Percentiles rank a stretch among this genome's conserved stretches.
Evolutionary conservation across 2,888 invertebrate genomes (phyloP).

Genomic region (Microdon myrmicae): DNA sequence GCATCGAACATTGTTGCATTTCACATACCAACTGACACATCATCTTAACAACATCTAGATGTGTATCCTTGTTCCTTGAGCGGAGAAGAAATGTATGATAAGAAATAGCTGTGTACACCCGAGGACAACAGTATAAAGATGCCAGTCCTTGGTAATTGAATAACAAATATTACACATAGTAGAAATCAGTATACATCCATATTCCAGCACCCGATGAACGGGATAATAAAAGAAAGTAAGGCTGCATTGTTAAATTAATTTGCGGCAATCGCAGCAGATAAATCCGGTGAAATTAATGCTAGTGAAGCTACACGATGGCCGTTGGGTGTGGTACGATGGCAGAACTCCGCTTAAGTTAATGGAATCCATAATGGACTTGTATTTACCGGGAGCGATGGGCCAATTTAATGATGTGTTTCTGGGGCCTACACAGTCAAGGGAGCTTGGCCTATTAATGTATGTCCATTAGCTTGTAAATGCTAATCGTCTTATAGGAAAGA

Average conservation of each 20-base stretch:
- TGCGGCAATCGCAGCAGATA: slow-evolving; percentile 28
- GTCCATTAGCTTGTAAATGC: slow-evolving; percentile 24
- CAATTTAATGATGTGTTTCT: slow-evolving; percentile 35
- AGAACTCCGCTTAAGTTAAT: slow-evolving; percentile 31
- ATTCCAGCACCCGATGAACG: background rate
- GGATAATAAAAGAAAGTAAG: background rate
- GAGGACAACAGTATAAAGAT: no score
- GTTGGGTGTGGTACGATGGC: background rate
- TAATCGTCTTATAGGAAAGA: slow-evolving; percentile 16
- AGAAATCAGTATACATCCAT: background rate
- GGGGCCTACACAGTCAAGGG: slow-evolving; percentile 16
- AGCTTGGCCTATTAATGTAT: slow-evolving; percentile 19
- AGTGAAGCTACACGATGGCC: slow-evolving; percentile 10
- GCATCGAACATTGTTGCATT: slow-evolving; percentile 33
- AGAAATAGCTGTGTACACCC: no score
- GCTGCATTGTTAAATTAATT: slow-evolving; percentile 43
- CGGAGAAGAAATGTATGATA: no score
- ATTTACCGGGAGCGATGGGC: slow-evolving; percentile 23
- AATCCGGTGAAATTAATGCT: slow-evolving; percentile 34
- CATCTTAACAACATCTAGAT: no score
- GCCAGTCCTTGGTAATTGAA: slow-evolving; percentile 27
- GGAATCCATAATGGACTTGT: slow-evolving; percentile 36
- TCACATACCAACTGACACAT: no score
- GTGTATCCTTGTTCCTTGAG: no score
- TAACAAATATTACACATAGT: slow-evolving; percentile 20